A percentile compares a stretch with the other conserved stretches of the same genome.
phyloP scores from a whole-genome alignment of 2,797 vertebrate genomes.

The Melanotaenia maccullochi region DNA sequence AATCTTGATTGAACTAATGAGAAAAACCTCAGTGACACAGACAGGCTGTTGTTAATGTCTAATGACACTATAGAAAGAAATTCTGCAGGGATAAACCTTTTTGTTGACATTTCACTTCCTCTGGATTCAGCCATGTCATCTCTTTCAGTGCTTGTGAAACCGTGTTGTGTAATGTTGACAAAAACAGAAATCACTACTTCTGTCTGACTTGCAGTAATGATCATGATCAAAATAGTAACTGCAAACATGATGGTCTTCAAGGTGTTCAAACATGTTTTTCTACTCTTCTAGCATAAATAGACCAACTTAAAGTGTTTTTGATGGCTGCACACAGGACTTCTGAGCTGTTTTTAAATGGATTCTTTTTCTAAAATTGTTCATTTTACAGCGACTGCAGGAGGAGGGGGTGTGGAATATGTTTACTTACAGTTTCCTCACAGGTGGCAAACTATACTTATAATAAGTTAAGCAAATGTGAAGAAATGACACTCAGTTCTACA shows the following conservation, averaged over 20 bases:
- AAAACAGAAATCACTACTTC: neutral
- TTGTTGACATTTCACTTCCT: neutral
- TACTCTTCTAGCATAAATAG: too few relatives aligned
- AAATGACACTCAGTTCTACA: neutral
- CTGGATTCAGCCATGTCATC: neutral
- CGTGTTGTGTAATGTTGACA: neutral
- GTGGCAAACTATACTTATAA: neutral
- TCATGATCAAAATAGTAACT: neutral
- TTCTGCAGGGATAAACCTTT: neutral
- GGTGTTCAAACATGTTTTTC: too few relatives aligned
- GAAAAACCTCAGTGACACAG: neutral
- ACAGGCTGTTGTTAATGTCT: neutral
- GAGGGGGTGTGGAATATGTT: neutral
- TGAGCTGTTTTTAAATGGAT: neutral
- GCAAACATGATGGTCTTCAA: neutral
- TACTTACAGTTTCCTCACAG: conserved; percentile 12
- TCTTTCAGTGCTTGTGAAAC: neutral
- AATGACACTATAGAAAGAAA: neutral
- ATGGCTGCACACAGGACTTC: conserved; percentile 14
- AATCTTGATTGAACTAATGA: neutral
- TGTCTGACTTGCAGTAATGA: neutral
- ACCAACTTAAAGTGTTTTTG: conserved; percentile 23
- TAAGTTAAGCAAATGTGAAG: too few relatives aligned
- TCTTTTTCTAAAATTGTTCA: conserved; percentile 18
- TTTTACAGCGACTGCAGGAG: neutral